Evolutionary conservation across 2,113 vertebrate species (phyloP), one percentile per base, ranked within the genome.

Genomic region (Pseudopipra pipra): DNA sequence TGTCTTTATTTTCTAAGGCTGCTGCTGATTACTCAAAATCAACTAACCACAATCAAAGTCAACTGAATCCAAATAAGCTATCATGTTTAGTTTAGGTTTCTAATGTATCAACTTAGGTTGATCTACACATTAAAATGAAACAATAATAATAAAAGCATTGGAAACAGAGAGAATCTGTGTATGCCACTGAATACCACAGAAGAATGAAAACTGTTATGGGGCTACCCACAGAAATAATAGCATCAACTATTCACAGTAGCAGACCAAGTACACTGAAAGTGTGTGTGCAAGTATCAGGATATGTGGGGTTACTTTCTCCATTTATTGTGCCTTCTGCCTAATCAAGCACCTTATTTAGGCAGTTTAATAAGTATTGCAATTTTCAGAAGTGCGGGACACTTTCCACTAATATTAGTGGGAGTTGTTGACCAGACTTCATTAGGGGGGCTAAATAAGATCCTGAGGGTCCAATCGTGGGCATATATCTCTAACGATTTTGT

Each of bases 181-280:
- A 5, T 7, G 5, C 21, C 20, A 8, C 1, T 35, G 22, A 81
- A 49, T 5, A 49, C 13, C 18, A 5, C 0, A 3, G 6, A 55
- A 31, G 8, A 41, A 11, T 56, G 16, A 74, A 79, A 81, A n/a
- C 9, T 20, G 5, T 46, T 37, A 20, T 11, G n/a, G 30, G 12
- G 14, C 37, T 72, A 25, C 41, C 19, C 19, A n/a, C 11, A 12
- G 18, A 1, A 31, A 27, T 84, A 83, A 31, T 3, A 12, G 25
- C 20, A 56, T 20, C 0, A 9, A 2, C 19, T 30, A 0, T 27
- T 20, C 24, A 12, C 0, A 0, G 22, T 21, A n/a, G 27, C n/a
- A 56, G 62, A 37, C 5, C 17, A 17, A 11, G 7, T 31, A 7
- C 5, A 1, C 46, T 43, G n/a, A 25, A 61, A 70, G 8, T 0